Evolutionary conservation across 2,888 invertebrate species (phyloP).

Genomic region (Meliscaeva auricollis): DNA sequence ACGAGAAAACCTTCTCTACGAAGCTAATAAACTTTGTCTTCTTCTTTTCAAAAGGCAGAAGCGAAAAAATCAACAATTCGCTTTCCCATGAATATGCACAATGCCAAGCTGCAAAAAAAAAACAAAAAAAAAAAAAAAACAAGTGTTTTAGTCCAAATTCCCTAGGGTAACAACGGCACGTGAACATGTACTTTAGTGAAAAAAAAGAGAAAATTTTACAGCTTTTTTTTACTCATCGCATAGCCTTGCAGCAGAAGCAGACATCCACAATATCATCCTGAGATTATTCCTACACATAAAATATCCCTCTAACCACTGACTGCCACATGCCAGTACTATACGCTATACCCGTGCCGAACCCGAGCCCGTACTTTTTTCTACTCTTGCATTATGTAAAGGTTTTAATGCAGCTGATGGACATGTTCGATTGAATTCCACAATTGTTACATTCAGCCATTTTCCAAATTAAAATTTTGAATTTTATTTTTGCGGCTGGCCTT

Average conservation of each 20-base stretch:
- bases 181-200: slow-evolving; percentile 49
- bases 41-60: slow-evolving; percentile 9
- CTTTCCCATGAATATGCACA: slow-evolving; percentile 46
- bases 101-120: not conserved
- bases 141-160: slow-evolving; percentile 46
- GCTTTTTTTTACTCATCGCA: slow-evolving; percentile 47
- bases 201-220: slow-evolving; percentile 43
- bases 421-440: slow-evolving; percentile 51
- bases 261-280: slow-evolving; percentile 30
- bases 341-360: not conserved
- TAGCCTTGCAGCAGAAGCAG: slow-evolving; percentile 39
- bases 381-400: slow-evolving; percentile 42
- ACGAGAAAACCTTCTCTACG: slow-evolving; percentile 21
- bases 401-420: slow-evolving; percentile 62
- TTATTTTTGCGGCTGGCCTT: slow-evolving; percentile 18
- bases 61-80: slow-evolving; percentile 28
- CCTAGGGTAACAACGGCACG: slow-evolving; percentile 59
- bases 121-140: slow-evolving; percentile 36
- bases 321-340: not conserved
- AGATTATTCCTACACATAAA: slow-evolving; percentile 38
- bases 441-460: slow-evolving; percentile 60
- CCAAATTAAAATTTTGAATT: slow-evolving; percentile 59
- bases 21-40: slow-evolving; percentile 31
- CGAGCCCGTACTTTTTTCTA: slow-evolving; percentile 1
- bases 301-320: slow-evolving; percentile 28